These are phyloP conservation scores for Megamerina dolium DNA, from an alignment of 2,888 invertebrate genomes.

Conservation along the genomic window DNA sequence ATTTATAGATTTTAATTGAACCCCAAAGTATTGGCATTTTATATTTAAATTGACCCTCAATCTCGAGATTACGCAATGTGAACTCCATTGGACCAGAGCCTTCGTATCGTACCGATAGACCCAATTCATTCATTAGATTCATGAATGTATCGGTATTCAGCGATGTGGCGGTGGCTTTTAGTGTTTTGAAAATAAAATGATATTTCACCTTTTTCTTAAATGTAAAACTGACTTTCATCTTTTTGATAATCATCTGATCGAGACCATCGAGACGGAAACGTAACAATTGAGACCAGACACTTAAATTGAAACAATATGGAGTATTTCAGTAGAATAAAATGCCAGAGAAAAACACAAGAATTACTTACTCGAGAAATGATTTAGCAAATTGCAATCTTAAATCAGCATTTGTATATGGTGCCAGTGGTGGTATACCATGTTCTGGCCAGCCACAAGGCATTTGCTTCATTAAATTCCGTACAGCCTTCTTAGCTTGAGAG, in stretches of 20 bases:
- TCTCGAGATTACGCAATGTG: constrained; percentile 30
- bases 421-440: constrained; percentile 38
- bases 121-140: constrained; percentile 30
- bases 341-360: not conserved
- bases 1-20: constrained; percentile 40
- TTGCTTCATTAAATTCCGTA: constrained; percentile 29
- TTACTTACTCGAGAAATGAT: constrained; percentile 35
- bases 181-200: constrained; percentile 28
- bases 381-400: constrained; percentile 29
- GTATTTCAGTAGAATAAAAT: no score
- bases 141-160: constrained; percentile 31
- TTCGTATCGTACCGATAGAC: constrained; percentile 34
- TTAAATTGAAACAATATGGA: constrained; percentile 7
- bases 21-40: constrained; percentile 40
- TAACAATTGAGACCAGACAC: constrained; percentile 29
- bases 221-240: constrained; percentile 36
- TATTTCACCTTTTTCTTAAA: constrained; percentile 37
- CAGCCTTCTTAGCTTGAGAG: constrained; percentile 32
- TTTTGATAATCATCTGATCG: constrained; percentile 32
- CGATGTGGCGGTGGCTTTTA: constrained; percentile 30
- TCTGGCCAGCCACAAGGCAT: constrained; percentile 43
- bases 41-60: constrained; percentile 41
- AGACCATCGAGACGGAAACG: constrained; percentile 43
- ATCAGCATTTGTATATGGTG: constrained; percentile 41
- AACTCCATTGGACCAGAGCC: constrained; percentile 36